Percentiles rank a stretch among this genome's conserved stretches.
These are phyloP conservation scores for Drosophila fungiperda DNA, from an alignment of 2,888 invertebrate species.

Conservation along the genomic window DNA sequence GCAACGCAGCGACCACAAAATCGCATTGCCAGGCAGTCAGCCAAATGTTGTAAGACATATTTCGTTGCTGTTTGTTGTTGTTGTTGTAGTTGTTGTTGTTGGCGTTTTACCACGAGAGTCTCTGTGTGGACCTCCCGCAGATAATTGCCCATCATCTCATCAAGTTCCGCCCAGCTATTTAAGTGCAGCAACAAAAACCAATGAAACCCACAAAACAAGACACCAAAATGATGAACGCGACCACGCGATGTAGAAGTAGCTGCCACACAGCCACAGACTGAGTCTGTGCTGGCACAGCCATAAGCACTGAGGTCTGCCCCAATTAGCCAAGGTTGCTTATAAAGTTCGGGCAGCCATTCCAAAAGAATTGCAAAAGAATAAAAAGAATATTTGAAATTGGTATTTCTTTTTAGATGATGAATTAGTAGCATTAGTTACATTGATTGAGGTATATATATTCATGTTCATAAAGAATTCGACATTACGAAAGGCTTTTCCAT, in stretches of 20 bases:
- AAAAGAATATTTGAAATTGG: neutral
- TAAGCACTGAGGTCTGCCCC: conserved; percentile 23
- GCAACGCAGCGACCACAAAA: conserved; percentile 66
- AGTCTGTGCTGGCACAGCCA: conserved; percentile 26
- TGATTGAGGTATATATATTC: too few relatives aligned
- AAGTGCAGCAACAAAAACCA: conserved; percentile 73
- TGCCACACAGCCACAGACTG: conserved; percentile 42
- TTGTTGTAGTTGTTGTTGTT: conserved; percentile 29
- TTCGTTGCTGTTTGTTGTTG: conserved; percentile 47
- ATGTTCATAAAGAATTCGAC: neutral
- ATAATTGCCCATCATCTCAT: conserved; percentile 85
- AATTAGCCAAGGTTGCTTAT: conserved; percentile 18
- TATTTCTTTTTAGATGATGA: neutral
- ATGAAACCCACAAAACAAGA: conserved; percentile 79
- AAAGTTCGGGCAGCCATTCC: conserved; percentile 3
- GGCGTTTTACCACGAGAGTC: conserved; percentile 40
- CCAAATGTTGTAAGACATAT: conserved; percentile 75
- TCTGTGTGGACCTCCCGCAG: conserved; percentile 83
- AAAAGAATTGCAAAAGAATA: neutral
- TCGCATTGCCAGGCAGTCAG: conserved; percentile 58
- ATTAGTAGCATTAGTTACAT: too few relatives aligned
- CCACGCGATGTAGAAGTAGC: conserved; percentile 77
- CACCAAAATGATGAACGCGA: conserved; percentile 79
- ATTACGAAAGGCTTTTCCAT: neutral
- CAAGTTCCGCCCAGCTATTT: conserved; percentile 85